phyloP scores from a whole-genome alignment of 2,113 vertebrate species.

The Meriones unguiculatus region DNA sequence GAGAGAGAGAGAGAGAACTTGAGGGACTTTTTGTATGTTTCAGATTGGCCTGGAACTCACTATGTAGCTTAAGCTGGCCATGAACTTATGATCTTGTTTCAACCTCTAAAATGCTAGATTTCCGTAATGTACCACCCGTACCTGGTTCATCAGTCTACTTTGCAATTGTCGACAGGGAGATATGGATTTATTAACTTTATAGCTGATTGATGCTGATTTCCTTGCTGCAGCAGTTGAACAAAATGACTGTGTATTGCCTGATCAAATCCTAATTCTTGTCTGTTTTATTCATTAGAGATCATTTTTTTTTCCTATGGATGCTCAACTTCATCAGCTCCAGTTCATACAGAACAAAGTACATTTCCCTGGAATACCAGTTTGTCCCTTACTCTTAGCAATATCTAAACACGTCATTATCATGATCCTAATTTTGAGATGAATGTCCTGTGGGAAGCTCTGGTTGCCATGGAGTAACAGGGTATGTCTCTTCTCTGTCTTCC shows the following conservation, averaged over 20 bases:
- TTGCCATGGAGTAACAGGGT: not conserved
- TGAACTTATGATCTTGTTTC: not conserved
- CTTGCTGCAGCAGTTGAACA: not conserved
- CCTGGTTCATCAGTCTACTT: not conserved
- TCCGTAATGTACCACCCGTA: not conserved
- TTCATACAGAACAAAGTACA: not conserved
- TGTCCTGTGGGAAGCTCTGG: not conserved
- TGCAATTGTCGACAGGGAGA: not conserved
- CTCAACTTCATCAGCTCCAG: not conserved
- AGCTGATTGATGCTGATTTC: not conserved
- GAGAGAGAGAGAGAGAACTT: too few species aligned
- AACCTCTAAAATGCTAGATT: not conserved
- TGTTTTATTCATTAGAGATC: not conserved
- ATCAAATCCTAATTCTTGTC: not conserved
- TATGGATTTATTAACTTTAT: not conserved
- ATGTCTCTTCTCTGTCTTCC: not conserved
- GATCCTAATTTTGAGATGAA: not conserved
- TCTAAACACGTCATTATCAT: not conserved
- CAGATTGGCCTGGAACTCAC: not conserved
- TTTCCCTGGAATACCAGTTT: too few species aligned
- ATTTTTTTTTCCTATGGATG: not conserved
- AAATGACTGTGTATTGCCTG: not conserved
- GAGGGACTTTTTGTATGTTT: too few species aligned
- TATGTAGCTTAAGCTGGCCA: not conserved
- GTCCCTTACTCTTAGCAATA: not conserved